phyloP scores from a whole-genome alignment of 2,888 invertebrate species.

The Linnaemya tessellans region DNA sequence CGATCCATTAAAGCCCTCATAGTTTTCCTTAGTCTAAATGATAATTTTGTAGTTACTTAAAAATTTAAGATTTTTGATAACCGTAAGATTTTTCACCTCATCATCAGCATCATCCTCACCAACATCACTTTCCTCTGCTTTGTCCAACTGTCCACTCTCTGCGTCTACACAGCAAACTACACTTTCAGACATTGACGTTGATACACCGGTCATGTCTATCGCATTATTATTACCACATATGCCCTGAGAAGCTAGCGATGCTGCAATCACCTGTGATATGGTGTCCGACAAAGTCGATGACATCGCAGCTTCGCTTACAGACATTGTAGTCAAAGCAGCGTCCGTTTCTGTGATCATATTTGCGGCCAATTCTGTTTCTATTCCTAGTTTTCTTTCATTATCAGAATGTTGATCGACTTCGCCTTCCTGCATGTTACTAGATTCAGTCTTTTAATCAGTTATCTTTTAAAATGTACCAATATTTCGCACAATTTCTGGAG shows the following conservation, averaged over 20 bases:
- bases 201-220: slow-evolving; percentile 24
- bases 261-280: slow-evolving; percentile 54
- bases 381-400: slow-evolving; percentile 75
- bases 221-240: slow-evolving; percentile 44
- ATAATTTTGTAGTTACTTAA: slow-evolving; percentile 36
- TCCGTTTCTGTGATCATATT: slow-evolving; percentile 73
- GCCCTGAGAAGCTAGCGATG: slow-evolving; percentile 44
- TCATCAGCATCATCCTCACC: slow-evolving; percentile 86
- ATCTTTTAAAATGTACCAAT: slow-evolving; percentile 45
- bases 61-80: background rate
- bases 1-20: slow-evolving; percentile 83
- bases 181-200: slow-evolving; percentile 23
- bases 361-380: slow-evolving; percentile 71
- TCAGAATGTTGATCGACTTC: slow-evolving; percentile 70
- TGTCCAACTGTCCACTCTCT: slow-evolving; percentile 77
- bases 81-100: slow-evolving; percentile 79
- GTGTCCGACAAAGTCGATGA: slow-evolving; percentile 63
- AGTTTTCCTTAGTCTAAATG: slow-evolving; percentile 80
- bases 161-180: slow-evolving; percentile 71
- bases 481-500: slow-evolving; percentile 56
- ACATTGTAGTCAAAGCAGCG: slow-evolving; percentile 69
- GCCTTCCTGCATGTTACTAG: slow-evolving; percentile 77
- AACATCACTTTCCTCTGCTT: slow-evolving; percentile 85
- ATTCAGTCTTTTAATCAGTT: slow-evolving; percentile 64
- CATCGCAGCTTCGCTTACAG: slow-evolving; percentile 65